These are phyloP conservation scores for Apostichopus californicus DNA, from an alignment of 35 echinoderm and acorn worm species.

Conservation along the genomic window DNA sequence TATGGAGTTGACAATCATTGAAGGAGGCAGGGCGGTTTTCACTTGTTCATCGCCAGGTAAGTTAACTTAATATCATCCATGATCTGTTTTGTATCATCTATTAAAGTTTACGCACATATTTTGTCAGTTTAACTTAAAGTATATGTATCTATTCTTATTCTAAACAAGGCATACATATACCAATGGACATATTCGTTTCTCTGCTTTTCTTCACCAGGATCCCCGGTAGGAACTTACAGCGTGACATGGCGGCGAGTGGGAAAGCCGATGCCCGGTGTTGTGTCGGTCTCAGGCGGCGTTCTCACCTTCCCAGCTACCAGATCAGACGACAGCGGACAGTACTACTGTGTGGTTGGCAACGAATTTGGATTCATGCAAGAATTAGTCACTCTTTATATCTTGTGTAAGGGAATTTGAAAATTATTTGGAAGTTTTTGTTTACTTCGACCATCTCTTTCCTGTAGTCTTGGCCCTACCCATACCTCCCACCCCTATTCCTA, in stretches of 20 bases:
- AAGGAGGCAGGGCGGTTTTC: slow-evolving; percentile 74
- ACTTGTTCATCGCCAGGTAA: slow-evolving; percentile 70
- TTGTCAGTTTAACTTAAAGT: too few relatives aligned
- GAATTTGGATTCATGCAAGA: slow-evolving; percentile 59
- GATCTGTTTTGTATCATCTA: background rate
- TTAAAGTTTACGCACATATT: too few relatives aligned
- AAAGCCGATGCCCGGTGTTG: slow-evolving; percentile 66
- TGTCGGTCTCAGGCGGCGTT: slow-evolving; percentile 69
- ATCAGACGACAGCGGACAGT: slow-evolving; percentile 79
- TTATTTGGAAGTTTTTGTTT: too few relatives aligned
- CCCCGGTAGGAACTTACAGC: slow-evolving; percentile 37
- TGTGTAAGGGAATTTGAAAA: slow-evolving; percentile 54
- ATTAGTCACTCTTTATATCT: slow-evolving; percentile 59
- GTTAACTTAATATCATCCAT: background rate
- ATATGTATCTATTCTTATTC: too few relatives aligned
- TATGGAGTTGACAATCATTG: slow-evolving; percentile 58
- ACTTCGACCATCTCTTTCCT: too few relatives aligned
- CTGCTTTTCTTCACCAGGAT: slow-evolving; percentile 6
- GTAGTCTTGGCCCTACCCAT: too few relatives aligned
- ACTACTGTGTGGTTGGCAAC: slow-evolving; percentile 81
- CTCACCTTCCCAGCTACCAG: slow-evolving; percentile 65
- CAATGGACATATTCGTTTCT: background rate
- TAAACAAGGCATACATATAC: too few relatives aligned
- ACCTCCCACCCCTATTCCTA: too few relatives aligned
- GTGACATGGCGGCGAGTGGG: slow-evolving; percentile 77